phyloP scores from a whole-genome alignment of 2,888 invertebrate genomes.

The Rotaria socialis region DNA sequence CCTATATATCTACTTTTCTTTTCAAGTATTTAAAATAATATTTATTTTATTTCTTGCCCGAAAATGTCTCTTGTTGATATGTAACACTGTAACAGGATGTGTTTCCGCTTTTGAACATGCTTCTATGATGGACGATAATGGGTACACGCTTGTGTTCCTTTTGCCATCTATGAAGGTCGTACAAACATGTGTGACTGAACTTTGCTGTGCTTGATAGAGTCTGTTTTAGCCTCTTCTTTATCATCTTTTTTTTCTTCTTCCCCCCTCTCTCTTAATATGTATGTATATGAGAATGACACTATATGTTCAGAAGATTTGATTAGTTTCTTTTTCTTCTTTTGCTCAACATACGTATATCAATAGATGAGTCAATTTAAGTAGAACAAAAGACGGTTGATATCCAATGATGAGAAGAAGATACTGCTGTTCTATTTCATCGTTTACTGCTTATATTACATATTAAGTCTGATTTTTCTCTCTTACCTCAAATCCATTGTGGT shows the following conservation, averaged over 20 bases:
- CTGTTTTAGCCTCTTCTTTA: not conserved
- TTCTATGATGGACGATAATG: not conserved
- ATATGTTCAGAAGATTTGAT: constrained; percentile 6
- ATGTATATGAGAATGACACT: not conserved
- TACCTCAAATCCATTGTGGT: not conserved
- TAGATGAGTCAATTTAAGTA: not conserved
- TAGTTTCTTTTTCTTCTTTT: constrained; percentile 7
- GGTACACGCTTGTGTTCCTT: not conserved
- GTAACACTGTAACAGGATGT: not conserved
- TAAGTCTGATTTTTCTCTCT: constrained; percentile 13
- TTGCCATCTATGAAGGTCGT: constrained; percentile 21
- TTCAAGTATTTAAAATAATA: too few species aligned
- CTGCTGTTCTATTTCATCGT: not conserved
- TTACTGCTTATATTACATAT: not conserved
- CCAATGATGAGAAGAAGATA: not conserved
- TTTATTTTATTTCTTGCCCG: too few species aligned
- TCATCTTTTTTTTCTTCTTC: not conserved
- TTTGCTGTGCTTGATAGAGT: constrained; percentile 7
- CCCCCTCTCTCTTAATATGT: not conserved
- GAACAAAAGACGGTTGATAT: constrained; percentile 5
- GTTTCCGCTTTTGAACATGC: constrained; percentile 15
- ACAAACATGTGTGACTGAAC: constrained; percentile 17
- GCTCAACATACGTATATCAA: not conserved
- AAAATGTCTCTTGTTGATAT: not conserved
- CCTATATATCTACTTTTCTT: too few species aligned